Percentiles rank a stretch among this genome's conserved stretches.
Evolutionary conservation across 2,888 invertebrate species (phyloP).

Genomic region (Ryuthela nishihirai): DNA sequence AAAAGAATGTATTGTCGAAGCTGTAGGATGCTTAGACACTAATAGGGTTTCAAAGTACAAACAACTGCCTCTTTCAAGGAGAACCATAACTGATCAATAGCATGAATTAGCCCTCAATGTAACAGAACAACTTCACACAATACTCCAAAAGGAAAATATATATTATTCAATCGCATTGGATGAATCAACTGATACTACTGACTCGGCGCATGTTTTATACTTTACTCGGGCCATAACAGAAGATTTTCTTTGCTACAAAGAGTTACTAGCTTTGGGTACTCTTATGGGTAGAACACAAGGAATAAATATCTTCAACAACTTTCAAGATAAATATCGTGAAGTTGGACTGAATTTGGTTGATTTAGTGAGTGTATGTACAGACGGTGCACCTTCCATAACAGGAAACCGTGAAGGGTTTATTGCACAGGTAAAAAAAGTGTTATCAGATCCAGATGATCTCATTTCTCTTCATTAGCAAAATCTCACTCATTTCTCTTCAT

Average conservation of each 20-base stretch:
- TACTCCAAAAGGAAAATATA: conserved; percentile 3
- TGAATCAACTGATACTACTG: conserved; percentile 2
- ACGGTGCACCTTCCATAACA: too few species aligned
- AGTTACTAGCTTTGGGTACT: conserved; percentile 2
- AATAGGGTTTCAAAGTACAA: not conserved
- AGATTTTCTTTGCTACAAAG: conserved; percentile 5
- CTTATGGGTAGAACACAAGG: not conserved
- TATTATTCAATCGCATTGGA: conserved; percentile 8
- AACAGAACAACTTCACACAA: conserved; percentile 1
- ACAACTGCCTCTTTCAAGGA: conserved; percentile 6
- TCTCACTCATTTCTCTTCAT: too few species aligned
- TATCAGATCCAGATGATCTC: too few species aligned
- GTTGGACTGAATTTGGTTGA: too few species aligned
- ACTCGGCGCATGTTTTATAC: conserved; percentile 6
- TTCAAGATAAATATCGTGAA: conserved; percentile 1
- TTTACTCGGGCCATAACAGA: conserved; percentile 1
- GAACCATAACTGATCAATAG: conserved; percentile 4
- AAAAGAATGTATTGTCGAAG: conserved; percentile 9
- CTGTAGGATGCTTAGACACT: not conserved
- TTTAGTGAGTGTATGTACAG: too few species aligned
- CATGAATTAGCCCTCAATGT: not conserved
- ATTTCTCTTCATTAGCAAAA: too few species aligned
- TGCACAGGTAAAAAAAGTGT: too few species aligned
- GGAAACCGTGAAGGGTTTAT: too few species aligned
- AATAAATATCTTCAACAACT: conserved; percentile 2